A percentile compares a stretch with the other conserved stretches of the same genome.
phyloP scores from a whole-genome alignment of 2,797 vertebrate genomes.

The Gymnodraco acuticeps region DNA sequence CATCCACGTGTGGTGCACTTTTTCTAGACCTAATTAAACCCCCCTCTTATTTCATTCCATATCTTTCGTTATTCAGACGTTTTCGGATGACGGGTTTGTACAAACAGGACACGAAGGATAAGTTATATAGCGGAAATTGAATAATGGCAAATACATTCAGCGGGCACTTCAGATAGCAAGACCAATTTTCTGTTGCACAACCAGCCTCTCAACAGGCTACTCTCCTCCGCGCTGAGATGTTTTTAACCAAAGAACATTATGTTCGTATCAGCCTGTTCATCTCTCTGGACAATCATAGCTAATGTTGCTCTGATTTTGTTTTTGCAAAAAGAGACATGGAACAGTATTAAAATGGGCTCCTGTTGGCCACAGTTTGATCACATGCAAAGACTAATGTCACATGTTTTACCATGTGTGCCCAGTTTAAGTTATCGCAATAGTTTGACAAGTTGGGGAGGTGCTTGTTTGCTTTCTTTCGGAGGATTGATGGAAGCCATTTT shows the following conservation, averaged over 20 bases:
- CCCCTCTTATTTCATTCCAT: slow-evolving; percentile 8
- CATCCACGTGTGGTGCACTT: slow-evolving; percentile 36
- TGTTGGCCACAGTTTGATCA: neutral
- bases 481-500: neutral
- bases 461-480: neutral
- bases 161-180: slow-evolving; percentile 3
- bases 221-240: neutral
- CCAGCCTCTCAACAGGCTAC: neutral
- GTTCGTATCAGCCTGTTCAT: neutral
- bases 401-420: neutral
- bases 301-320: neutral
- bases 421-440: neutral
- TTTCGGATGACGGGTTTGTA: neutral
- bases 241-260: neutral
- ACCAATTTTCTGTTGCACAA: neutral
- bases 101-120: neutral
- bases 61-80: neutral
- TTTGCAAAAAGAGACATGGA: neutral
- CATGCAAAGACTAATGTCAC: neutral
- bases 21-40: slow-evolving; percentile 47
- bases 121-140: neutral
- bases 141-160: neutral
- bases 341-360: neutral
- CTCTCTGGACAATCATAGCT: too few species aligned
- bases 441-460: neutral